phyloP scores from a whole-genome alignment of 2,113 vertebrate genomes.

The Trematomus loennbergii region DNA sequence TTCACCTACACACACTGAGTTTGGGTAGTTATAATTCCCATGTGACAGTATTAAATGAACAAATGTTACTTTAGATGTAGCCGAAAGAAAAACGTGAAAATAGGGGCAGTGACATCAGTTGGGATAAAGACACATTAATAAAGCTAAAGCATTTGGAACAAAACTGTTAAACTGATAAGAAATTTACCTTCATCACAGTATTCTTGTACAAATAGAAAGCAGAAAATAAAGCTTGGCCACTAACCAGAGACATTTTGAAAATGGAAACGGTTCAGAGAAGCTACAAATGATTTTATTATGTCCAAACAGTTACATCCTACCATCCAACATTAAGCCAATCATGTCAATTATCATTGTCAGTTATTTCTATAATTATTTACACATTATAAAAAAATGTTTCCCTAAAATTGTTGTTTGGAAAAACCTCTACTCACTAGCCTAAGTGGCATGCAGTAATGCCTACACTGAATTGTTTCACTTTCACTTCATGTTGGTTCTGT shows the following conservation, averaged over 20 bases:
- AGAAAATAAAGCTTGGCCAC: too few species aligned
- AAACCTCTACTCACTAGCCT: too few species aligned
- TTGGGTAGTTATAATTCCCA: background rate
- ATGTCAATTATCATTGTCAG: background rate
- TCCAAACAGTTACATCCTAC: too few species aligned
- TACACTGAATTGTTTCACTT: background rate
- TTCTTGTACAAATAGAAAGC: too few species aligned
- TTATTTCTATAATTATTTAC: background rate
- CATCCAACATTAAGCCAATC: too few species aligned
- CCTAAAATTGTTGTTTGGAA: background rate
- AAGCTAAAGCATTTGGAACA: too few species aligned
- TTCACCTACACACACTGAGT: background rate
- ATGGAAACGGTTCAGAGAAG: too few species aligned
- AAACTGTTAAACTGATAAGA: too few species aligned
- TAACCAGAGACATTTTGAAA: too few species aligned
- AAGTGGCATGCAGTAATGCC: background rate
- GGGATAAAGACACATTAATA: background rate
- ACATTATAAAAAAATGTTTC: background rate
- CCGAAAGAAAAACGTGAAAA: background rate
- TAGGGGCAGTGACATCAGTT: background rate
- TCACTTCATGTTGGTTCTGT: background rate
- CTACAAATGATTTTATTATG: too few species aligned
- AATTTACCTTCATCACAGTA: too few species aligned
- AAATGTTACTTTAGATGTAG: background rate
- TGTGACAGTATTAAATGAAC: background rate